Percentiles rank a stretch among this genome's conserved stretches.
phyloP scores from a whole-genome alignment of 2,888 invertebrate species.

The Melanostoma mellinum region DNA sequence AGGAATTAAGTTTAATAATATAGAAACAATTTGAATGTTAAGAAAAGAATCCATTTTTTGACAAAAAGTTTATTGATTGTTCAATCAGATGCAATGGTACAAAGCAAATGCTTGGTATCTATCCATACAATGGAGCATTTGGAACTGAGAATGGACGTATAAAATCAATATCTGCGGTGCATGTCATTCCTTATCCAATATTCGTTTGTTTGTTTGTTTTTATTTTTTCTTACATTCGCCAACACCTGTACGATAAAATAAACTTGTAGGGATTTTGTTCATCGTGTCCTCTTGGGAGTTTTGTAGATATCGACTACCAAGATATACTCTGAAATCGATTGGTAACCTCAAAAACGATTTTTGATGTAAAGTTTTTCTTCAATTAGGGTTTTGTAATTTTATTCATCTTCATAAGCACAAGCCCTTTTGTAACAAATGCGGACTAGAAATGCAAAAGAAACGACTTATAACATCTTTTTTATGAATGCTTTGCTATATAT shows the following conservation, averaged over 20 bases:
- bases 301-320: background rate
- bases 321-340: background rate
- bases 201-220: slow-evolving; percentile 41
- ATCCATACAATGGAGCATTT: slow-evolving; percentile 1
- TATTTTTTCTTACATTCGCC: background rate
- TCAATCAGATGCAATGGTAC: background rate
- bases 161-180: slow-evolving; percentile 52
- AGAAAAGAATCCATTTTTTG: background rate
- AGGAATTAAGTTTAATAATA: background rate
- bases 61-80: background rate
- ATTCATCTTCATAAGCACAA: too few species aligned
- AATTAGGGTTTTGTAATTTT: too few species aligned
- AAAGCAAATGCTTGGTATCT: slow-evolving; percentile 8
- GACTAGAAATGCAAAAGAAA: too few species aligned
- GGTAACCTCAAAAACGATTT: too few species aligned
- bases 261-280: background rate
- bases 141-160: slow-evolving; percentile 19
- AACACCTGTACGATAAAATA: slow-evolving; percentile 20
- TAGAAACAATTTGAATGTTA: background rate
- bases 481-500: too few species aligned
- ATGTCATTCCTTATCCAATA: slow-evolving; percentile 35
- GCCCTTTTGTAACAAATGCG: too few species aligned
- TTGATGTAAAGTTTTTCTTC: too few species aligned
- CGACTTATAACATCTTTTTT: too few species aligned
- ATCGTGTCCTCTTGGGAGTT: background rate